Percentiles rank a stretch among this genome's conserved stretches.
phyloP scores from a whole-genome alignment of 2,797 vertebrate genomes.

The Rousettus madagascariensis region DNA sequence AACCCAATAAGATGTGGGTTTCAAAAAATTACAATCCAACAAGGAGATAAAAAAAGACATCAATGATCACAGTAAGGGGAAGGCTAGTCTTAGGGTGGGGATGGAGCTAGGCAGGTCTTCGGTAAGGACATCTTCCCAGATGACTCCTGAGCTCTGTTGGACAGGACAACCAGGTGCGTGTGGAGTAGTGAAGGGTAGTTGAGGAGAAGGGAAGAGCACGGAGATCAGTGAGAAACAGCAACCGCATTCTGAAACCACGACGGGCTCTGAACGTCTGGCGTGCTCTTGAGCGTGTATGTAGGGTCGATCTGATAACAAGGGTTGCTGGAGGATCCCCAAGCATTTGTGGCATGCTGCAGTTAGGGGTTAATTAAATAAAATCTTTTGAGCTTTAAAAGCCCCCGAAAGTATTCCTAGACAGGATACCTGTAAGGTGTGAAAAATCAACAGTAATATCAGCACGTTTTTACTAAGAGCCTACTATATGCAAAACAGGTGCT shows the following conservation, averaged over 20 bases:
- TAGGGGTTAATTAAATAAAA: not conserved
- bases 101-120: not conserved
- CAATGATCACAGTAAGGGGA: not conserved
- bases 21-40: not conserved
- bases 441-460: not conserved
- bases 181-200: not conserved
- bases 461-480: not conserved
- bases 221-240: not conserved
- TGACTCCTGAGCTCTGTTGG: not conserved
- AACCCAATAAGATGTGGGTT: not conserved
- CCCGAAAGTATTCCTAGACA: not conserved
- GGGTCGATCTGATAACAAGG: not conserved
- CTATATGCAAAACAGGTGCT: too few relatives aligned
- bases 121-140: not conserved
- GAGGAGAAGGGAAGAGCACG: not conserved
- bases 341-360: not conserved
- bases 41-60: not conserved
- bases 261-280: not conserved
- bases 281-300: fast-evolving
- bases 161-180: not conserved
- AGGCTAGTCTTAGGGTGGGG: not conserved
- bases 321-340: not conserved
- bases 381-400: not conserved
- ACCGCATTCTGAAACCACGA: not conserved
- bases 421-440: not conserved